Percentiles rank a stretch among this genome's conserved stretches.
Evolutionary conservation across 2,113 vertebrate genomes (phyloP).

Genomic region (Vidua chalybeata): DNA sequence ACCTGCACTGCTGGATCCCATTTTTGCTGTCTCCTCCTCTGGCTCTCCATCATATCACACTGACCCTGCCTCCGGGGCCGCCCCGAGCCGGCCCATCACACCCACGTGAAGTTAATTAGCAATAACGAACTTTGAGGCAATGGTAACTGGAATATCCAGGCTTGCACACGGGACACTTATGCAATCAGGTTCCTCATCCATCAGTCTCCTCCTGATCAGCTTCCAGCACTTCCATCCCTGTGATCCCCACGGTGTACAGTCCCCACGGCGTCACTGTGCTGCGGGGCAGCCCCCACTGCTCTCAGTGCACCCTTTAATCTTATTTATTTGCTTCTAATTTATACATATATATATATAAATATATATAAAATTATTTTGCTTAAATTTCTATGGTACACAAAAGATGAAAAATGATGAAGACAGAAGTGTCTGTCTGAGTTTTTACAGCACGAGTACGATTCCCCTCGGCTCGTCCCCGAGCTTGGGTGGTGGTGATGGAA

Average conservation of each 20-base stretch:
- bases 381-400: constrained; percentile 76
- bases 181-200: constrained; percentile 31
- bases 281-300: background rate
- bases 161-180: constrained; percentile 6
- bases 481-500: background rate
- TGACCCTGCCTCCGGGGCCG: background rate
- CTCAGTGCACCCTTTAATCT: constrained; percentile 16
- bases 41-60: background rate
- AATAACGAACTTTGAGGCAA: constrained; percentile 64
- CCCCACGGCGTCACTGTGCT: background rate
- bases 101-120: constrained; percentile 55
- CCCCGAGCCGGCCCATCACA: accelerated
- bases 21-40: background rate
- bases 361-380: constrained; percentile 78
- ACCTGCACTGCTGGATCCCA: accelerated
- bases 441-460: background rate
- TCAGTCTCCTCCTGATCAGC: background rate
- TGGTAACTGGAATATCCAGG: background rate
- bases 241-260: background rate
- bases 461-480: background rate
- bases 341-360: constrained; percentile 69
- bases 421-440: constrained; percentile 66
- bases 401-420: constrained; percentile 72
- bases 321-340: constrained; percentile 73
- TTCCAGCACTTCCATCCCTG: background rate